Evolutionary conservation across 2,888 invertebrate species (phyloP), one percentile per base, ranked within the genome.

Genomic region (Leptinotarsa haldemani): DNA sequence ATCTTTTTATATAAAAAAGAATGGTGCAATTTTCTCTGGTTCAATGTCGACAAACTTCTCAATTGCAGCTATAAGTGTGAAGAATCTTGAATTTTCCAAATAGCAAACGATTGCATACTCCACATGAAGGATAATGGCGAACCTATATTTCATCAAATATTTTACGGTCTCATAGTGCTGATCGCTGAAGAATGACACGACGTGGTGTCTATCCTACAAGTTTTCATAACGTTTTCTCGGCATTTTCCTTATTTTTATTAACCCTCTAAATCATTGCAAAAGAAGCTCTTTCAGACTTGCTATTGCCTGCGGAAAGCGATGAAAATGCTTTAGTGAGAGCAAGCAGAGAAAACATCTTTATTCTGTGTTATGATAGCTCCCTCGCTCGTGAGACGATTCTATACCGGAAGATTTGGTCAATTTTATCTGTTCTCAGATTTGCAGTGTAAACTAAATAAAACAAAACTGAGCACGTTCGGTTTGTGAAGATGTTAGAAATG

Each of bases 351-450:
- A 74, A 71, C 71, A 74, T 72, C 74, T 74, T 74, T 69, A 74
- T 73, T 70, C 64, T 56, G 22, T 77, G 74, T 75, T 76, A 74
- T 75, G 66, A 76, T 74, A 74, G 70, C 65, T 67, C 53, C 4
- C 7, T 22, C 63, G 64, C 73, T 75, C 77, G 78, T 78, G 80
- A 77, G 77, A 74, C 75, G 79, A 77, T 74, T 77, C 72, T 65
- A 71, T 63, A 73, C 71, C 77, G 76, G 77, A 78, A 77, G 80
- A 81, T 81, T 80, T 80, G 80, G 80, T 80, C 80, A 81, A 79
- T 80, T 80, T 79, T 79, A 80, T 81, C 75, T 74, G 70, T 76
- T 77, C 75, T 71, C 77, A 78, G 78, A 78, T 78, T 79, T 77
- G 78, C 79, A 74, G 77, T 74, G 77, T 76, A 75, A 78, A 78